Evolutionary conservation across 2,888 invertebrate species (phyloP), one percentile per base, ranked within the genome.

Genomic region (Ashinkailepas kermadecensis): DNA sequence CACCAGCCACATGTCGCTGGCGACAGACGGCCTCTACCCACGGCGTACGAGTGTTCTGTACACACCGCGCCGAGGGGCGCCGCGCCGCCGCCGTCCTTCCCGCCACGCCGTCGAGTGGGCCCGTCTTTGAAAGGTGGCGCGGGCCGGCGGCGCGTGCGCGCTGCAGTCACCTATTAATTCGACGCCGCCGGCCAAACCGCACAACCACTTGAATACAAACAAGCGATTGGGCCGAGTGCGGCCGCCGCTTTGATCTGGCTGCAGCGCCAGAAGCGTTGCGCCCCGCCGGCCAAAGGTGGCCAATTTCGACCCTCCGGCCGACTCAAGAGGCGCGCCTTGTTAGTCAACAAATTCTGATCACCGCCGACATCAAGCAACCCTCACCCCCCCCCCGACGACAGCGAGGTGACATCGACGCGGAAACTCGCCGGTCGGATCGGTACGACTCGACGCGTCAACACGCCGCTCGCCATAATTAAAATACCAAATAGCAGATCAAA

Each of bases 401-500:
- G 39, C 10, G 39, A 9, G 23, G 25, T 7, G 70, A 39, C 62
- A 39, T 6, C 25, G 70, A 39, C 15, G 70, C 70, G 25, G 70
- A 70, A 70, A 0, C 70, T 56, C 15, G 7, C 9, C 21, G 15
- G 39, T 39, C 39, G 39, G 15, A 56, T 74, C 74, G 74, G 74
- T 56, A 74, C 74, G 74, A 54, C 56, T 54, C 56, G 9, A 18
- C 74, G 56, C 74, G 15, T 18, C 74, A 56, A 74, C 74, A 74
- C 74, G 21, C 21, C 18, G 74, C 54, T 6, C 70, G 74, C 56
- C 21, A 18, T 74, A 74, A 74, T 74, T 74, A 74, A 74, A 74
- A 74, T 74, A 74, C 74, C 74, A 74, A 74, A 74, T 18, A 54
- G 74, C 74, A 56, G 56, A 74, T 74, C 74, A 74, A 74, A 74